phyloP scores from a whole-genome alignment of 1,140 invertebrate genomes.

The Ruditapes philippinarum region DNA sequence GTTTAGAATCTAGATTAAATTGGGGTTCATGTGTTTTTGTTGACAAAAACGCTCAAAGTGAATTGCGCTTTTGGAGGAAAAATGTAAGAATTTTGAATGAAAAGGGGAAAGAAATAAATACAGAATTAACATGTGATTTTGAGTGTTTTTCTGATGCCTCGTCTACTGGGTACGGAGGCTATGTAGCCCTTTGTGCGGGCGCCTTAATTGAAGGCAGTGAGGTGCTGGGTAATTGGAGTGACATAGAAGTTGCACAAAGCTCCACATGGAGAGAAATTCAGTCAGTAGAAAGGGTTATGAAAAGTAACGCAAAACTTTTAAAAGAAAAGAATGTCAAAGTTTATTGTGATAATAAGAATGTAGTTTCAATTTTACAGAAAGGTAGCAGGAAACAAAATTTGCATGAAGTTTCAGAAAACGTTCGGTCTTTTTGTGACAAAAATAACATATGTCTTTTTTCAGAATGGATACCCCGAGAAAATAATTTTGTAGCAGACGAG shows the following conservation, averaged over 20 bases:
- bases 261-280: constrained; percentile 40
- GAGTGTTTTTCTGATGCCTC: background rate
- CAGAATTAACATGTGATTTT: background rate
- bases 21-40: constrained; percentile 20
- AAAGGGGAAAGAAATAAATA: background rate
- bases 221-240: constrained; percentile 2
- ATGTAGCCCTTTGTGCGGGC: constrained; percentile 2
- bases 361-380: constrained; percentile 35
- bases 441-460: background rate
- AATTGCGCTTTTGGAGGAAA: background rate
- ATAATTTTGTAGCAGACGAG: constrained; percentile 43
- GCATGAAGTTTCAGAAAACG: background rate
- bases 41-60: background rate
- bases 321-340: background rate
- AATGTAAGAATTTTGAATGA: background rate
- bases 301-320: background rate
- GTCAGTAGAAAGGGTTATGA: constrained; percentile 17
- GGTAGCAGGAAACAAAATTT: constrained; percentile 49
- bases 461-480: constrained; percentile 35
- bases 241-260: background rate
- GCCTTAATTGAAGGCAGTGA: constrained; percentile 9
- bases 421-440: constrained; percentile 7
- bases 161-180: background rate
- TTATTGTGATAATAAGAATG: constrained; percentile 69
- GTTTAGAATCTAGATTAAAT: background rate